Conservation (phyloP, 2,888 invertebrate genomes). For the Meganola albula region DNA sequence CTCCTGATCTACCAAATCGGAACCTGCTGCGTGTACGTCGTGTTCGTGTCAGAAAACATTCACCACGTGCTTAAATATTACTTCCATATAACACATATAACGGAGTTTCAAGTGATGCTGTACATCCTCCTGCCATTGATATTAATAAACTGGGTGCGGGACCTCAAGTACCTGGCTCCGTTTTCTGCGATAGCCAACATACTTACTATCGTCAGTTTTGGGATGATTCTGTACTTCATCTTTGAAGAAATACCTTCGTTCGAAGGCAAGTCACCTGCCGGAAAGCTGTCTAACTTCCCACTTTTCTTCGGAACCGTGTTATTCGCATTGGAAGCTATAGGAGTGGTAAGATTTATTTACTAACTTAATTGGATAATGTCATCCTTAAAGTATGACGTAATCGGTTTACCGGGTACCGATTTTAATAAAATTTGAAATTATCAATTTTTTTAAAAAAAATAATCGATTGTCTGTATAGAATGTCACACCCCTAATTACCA, state of each 20-base stretch:
- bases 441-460: no score
- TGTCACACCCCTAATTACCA: no score
- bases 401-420: no score
- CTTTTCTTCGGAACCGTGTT: slow-evolving; percentile 97
- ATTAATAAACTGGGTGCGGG: slow-evolving; percentile 88
- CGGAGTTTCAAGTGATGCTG: slow-evolving; percentile 82
- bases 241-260: slow-evolving; percentile 84
- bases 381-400: no score
- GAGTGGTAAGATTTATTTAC: slow-evolving; percentile 90
- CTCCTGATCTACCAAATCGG: slow-evolving; percentile 93
- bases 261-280: slow-evolving; percentile 80
- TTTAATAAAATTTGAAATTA: no score
- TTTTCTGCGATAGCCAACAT: slow-evolving; percentile 93
- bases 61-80: slow-evolving; percentile 80
- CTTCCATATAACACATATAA: slow-evolving; percentile 62
- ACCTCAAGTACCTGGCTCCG: slow-evolving; percentile 91
- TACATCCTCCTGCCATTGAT: slow-evolving; percentile 85
- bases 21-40: slow-evolving; percentile 96
- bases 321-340: slow-evolving; percentile 97
- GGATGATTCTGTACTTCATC: slow-evolving; percentile 90
- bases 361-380: no score
- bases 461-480: no score
- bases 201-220: slow-evolving; percentile 89
- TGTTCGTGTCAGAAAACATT: slow-evolving; percentile 94
- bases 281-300: slow-evolving; percentile 84